Conservation (phyloP, 2,888 invertebrate species). For the Tenthredo distinguenda region DNA sequence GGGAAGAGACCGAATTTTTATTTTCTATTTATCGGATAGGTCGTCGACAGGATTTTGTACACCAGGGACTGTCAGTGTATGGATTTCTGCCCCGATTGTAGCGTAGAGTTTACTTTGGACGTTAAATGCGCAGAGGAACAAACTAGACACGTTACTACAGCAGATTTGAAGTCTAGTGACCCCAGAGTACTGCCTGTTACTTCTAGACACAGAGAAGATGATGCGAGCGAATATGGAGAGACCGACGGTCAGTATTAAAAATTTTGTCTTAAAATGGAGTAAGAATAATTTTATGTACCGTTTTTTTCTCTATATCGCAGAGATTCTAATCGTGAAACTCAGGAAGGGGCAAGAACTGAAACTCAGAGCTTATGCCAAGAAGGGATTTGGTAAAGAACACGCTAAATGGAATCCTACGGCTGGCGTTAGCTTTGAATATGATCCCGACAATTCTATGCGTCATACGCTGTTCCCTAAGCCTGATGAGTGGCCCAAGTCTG, state of each 20-base stretch:
- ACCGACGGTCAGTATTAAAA: slow-evolving; percentile 85
- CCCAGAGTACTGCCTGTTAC: slow-evolving; percentile 96
- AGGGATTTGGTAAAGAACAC: slow-evolving; percentile 98
- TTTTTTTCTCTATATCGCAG: slow-evolving; percentile 69
- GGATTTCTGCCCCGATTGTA: slow-evolving; percentile 98
- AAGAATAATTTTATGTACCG: not conserved
- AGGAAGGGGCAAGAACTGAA: slow-evolving; percentile 95
- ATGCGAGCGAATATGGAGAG: slow-evolving; percentile 96
- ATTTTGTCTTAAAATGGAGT: not conserved
- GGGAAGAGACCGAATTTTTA: not conserved
- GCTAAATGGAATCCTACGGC: slow-evolving; percentile 99
- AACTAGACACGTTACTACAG: slow-evolving; percentile 97
- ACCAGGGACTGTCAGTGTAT: slow-evolving; percentile 97
- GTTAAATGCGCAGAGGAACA: slow-evolving; percentile 97
- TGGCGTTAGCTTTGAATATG: slow-evolving; percentile 99
- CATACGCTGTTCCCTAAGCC: slow-evolving; percentile 98
- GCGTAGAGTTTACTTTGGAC: slow-evolving; percentile 98
- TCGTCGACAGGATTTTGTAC: slow-evolving; percentile 96
- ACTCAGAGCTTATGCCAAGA: slow-evolving; percentile 97
- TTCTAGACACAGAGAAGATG: slow-evolving; percentile 94
- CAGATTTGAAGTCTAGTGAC: slow-evolving; percentile 96
- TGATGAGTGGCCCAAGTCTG: slow-evolving; percentile 99
- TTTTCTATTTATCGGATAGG: slow-evolving; percentile 70
- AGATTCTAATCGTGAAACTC: slow-evolving; percentile 86
- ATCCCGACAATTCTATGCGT: slow-evolving; percentile 98